phyloP scores from a whole-genome alignment of 2,888 invertebrate species.

The Torymus tubicola region DNA sequence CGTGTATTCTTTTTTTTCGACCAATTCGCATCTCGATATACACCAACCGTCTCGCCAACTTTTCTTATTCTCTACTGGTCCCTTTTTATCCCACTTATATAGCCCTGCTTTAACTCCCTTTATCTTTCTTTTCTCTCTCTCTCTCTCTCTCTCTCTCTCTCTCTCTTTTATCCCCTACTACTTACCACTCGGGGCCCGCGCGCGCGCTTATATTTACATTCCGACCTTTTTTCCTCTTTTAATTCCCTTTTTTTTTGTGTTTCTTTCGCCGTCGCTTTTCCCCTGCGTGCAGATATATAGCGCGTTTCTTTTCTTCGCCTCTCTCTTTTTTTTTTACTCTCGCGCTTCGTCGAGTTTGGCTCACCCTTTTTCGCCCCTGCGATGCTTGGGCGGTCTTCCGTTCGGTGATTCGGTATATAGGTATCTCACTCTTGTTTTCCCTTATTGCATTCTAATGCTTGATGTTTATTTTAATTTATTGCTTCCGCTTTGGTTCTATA shows the following conservation, averaged over 20 bases:
- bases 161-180: conserved; percentile 9
- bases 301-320: conserved; percentile 1
- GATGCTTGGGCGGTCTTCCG: not conserved
- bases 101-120: conserved; percentile 49
- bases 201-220: conserved; percentile 54
- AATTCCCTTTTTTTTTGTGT: conserved; percentile 36
- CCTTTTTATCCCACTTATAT: conserved; percentile 58
- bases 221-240: conserved; percentile 42
- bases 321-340: not conserved
- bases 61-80: conserved; percentile 58
- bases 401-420: not conserved
- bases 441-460: conserved; percentile 14
- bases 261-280: not conserved
- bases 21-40: conserved; percentile 11
- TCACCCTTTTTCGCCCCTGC: too few relatives aligned
- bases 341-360: not conserved
- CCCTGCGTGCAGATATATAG: too few relatives aligned
- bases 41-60: conserved; percentile 49
- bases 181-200: not conserved
- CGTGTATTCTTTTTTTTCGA: too few relatives aligned
- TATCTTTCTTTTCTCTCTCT: conserved; percentile 42
- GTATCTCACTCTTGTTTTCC: not conserved
- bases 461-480: too few relatives aligned
- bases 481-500: too few relatives aligned
- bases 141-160: not conserved